These are phyloP conservation scores for Sinhomidia bicolor DNA, from an alignment of 2,888 invertebrate genomes.

Conservation along the genomic window DNA sequence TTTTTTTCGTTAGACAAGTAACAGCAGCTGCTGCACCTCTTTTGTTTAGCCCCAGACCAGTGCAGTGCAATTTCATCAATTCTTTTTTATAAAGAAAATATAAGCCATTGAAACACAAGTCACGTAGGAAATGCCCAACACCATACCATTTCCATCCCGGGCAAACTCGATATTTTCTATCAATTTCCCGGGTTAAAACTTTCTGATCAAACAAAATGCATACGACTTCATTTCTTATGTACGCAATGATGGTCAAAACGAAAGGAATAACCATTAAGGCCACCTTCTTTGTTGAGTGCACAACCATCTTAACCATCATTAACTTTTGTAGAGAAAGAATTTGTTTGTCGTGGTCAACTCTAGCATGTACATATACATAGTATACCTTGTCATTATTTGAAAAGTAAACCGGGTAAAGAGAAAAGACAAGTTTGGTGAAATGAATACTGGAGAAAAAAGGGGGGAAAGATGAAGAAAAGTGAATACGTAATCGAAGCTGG, in stretches of 20 bases:
- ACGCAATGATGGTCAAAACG: neutral
- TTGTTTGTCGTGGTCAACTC: conserved; percentile 26
- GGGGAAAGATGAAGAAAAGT: neutral
- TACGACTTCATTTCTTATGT: neutral
- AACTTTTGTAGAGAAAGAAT: neutral
- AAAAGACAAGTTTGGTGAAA: neutral
- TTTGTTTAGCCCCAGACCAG: neutral
- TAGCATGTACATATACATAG: no score
- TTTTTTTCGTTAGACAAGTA: no score
- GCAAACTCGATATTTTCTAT: neutral
- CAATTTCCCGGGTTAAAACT: neutral
- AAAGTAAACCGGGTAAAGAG: neutral
- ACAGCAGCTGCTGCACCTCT: no score
- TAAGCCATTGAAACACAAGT: conserved; percentile 41
- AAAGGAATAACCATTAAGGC: conserved; percentile 3
- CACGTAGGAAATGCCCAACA: conserved; percentile 32
- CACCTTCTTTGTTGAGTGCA: conserved; percentile 1
- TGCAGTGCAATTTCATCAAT: conserved; percentile 44
- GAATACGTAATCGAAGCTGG: conserved; percentile 27
- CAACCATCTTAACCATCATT: conserved; percentile 11
- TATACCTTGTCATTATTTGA: neutral
- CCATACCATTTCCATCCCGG: neutral
- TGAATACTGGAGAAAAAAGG: neutral
- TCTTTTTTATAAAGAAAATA: neutral
- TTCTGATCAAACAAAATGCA: conserved; percentile 4